Evolutionary conservation across 2,113 vertebrate species (phyloP), one percentile per base, ranked within the genome.

Genomic region (Noturus placidus): DNA sequence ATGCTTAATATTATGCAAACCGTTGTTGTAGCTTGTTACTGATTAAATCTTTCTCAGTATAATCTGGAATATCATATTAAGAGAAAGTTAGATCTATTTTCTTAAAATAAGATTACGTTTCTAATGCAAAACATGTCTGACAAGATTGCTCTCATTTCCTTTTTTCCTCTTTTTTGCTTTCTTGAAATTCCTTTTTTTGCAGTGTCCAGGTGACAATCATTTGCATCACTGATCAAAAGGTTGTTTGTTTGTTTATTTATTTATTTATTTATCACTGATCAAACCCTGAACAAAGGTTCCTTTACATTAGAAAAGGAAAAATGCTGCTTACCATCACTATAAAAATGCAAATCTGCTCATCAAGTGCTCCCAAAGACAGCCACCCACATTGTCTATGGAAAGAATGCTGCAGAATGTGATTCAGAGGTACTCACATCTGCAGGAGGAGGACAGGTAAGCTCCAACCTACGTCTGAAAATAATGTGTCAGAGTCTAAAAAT

Each of bases 361-460:
- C 76, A 67, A 56, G 76, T 69, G 30, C 61, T 69, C 78, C 30
- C 80, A 50, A 42, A 74, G 27, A 77, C 57, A 77, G 54, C 69
- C 69, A 50, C 83, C 83, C 70, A 87, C 78, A 42, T 27, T 22
- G 30, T 80, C 54, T 81, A 67, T 54, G 56, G 65, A 52, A 74
- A 72, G 74, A 82, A 27, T 6, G 61, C 61, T 57, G 52, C 77
- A 52, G 42, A 38, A 46, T 42, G 30, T 85, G 77, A 70, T 86
- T 77, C 57, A 59, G 69, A 69, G 30, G 54, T 50, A 50, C 33
- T 38, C 50, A 76, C 69, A 35, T 56, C 82, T 57, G 38, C 42
- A 76, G 67, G 30, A 67, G 80, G 50, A 82, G 78, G 84, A 78
- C 86, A 89, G 86, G 83, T 89, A 22, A 85, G 42, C 72, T 86